Conservation (phyloP, 2,888 invertebrate genomes). For the Creontiades dilutus region DNA sequence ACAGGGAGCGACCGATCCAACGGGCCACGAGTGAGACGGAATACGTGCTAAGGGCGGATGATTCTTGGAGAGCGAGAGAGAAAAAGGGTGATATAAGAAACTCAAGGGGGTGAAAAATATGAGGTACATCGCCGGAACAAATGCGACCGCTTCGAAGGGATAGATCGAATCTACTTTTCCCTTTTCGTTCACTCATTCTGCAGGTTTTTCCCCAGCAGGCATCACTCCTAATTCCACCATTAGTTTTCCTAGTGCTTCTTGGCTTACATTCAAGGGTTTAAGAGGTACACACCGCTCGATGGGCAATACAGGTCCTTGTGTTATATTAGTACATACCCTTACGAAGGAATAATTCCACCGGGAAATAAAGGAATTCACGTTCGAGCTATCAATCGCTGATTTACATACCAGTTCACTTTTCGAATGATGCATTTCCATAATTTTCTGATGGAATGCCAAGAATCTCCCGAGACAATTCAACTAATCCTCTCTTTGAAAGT, state of each 20-base stretch:
- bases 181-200: slow-evolving; percentile 12
- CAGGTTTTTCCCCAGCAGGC: background rate
- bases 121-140: slow-evolving; percentile 58
- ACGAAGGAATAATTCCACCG: no score
- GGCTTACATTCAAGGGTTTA: background rate
- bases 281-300: no score
- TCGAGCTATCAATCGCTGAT: no score
- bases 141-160: slow-evolving; percentile 55
- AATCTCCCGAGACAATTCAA: no score
- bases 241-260: background rate
- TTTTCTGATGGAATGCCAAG: no score
- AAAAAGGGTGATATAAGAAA: slow-evolving; percentile 42
- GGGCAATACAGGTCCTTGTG: no score
- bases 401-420: no score
- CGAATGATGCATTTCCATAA: no score
- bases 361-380: no score
- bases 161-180: slow-evolving; percentile 35
- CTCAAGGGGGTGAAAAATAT: slow-evolving; percentile 47
- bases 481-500: no score
- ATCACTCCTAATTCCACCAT: background rate
- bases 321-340: no score
- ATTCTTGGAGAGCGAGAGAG: background rate
- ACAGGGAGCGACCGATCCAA: background rate
- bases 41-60: background rate
- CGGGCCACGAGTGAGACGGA: slow-evolving; percentile 26